Conservation (phyloP, 2,113 vertebrate species). For the Zosterops pallidus region DNA sequence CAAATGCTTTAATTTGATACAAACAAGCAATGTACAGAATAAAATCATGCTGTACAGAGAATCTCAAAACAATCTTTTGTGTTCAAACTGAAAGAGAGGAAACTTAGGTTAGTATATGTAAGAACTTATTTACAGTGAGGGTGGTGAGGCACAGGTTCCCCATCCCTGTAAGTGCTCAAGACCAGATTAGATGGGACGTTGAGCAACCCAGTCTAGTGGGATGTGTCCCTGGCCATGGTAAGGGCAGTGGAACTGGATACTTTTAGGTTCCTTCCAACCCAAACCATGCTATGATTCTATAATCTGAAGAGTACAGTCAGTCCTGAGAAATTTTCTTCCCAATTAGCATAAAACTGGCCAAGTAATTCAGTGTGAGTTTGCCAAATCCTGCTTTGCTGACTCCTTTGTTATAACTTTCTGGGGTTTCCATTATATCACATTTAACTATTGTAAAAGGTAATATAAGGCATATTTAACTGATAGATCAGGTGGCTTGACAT, state of each 20-base stretch:
- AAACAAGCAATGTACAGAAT: background rate
- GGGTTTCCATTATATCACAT: background rate
- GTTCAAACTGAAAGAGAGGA: background rate
- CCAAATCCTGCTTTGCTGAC: background rate
- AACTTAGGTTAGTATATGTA: background rate
- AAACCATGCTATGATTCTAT: background rate
- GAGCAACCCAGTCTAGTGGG: background rate
- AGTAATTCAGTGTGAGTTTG: background rate
- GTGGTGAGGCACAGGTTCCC: background rate
- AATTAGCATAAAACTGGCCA: background rate
- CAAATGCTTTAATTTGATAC: background rate
- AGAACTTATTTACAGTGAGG: background rate
- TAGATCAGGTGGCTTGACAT: background rate
- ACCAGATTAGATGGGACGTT: background rate
- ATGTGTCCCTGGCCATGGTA: background rate
- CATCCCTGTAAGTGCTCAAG: background rate
- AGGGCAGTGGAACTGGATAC: background rate
- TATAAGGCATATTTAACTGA: conserved; percentile 12
- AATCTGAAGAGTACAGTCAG: background rate
- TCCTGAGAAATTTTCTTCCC: background rate
- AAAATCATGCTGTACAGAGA: background rate
- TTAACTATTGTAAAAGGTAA: background rate
- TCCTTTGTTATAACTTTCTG: conserved; percentile 19
- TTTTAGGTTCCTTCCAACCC: background rate
- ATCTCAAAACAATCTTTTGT: background rate